phyloP scores from a whole-genome alignment of 2,113 vertebrate genomes.

The Stercorarius parasiticus region DNA sequence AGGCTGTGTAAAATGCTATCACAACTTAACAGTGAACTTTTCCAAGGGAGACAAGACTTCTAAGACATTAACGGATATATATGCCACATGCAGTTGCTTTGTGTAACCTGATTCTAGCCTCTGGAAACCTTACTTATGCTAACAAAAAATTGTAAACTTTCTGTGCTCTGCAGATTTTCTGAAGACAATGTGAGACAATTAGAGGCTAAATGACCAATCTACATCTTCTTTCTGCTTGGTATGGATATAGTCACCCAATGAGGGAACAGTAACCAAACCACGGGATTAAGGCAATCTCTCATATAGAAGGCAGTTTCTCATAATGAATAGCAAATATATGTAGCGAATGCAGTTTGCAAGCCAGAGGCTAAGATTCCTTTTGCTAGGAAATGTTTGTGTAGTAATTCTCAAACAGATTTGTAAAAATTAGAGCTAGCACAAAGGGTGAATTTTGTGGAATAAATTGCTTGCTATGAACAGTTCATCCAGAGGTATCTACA shows the following conservation, averaged over 20 bases:
- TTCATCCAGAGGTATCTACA: neutral
- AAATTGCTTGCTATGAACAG: neutral
- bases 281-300: neutral
- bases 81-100: neutral
- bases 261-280: neutral
- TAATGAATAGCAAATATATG: neutral
- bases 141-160: neutral
- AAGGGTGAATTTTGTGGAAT: constrained; percentile 13
- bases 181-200: neutral
- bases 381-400: constrained; percentile 9
- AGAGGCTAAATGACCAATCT: neutral
- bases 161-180: neutral
- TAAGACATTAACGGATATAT: neutral
- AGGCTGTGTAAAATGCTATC: neutral
- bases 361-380: constrained; percentile 27
- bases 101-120: neutral
- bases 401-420: constrained; percentile 24
- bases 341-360: neutral
- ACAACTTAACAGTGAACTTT: neutral
- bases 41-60: neutral
- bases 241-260: neutral
- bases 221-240: neutral
- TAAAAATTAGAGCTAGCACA: constrained; percentile 23
- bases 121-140: neutral
- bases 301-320: neutral